Evolutionary conservation across 2,888 invertebrate species (phyloP), one percentile per base, ranked within the genome.

Genomic region (Palloptera scutellata): DNA sequence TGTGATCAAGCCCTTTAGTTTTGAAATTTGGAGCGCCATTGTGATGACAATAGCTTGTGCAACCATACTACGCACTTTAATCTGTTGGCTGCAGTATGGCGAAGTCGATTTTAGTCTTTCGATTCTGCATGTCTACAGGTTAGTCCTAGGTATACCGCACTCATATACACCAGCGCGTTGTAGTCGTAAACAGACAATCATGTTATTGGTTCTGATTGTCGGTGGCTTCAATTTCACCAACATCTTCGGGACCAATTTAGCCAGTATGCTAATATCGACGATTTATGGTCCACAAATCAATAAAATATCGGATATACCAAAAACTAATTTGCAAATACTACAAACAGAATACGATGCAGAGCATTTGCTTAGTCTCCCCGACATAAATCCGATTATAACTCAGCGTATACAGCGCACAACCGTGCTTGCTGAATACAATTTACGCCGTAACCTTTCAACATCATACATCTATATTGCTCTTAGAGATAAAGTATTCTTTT

Each of bases 211-310:
- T 1, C 19, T 74, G 10, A 15, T 67, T 0, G 2, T 2, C 6
- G 65, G 79, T 0, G 65, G 79, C 0, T 71, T 79, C 3, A 63
- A 78, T n/a, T 40, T 79, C 0, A 77, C 76, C 12, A 78, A 76
- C 63, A 64, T 77, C 0, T 78, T 78, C 40, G 60, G 73, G 59
- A 76, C 76, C 0, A 69, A 74, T 60, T 67, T 79, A 0, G 75
- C 77, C 1, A 78, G 75, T 59, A 75, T 75, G 66, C 60, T 73
- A 40, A 74, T 78, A 1, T 72, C 77, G 1, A 76, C 74, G 1
- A 70, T 79, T 4, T 78, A 75, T 48, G 76, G 75, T 41, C 71
- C 60, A n/a, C 73, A 77, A 40, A 62, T 79, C 5, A 68, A 72
- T 43, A 69, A 62, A 4, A 74, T 79, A 10, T 70, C 72, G 6